A percentile compares a stretch with the other conserved stretches of the same genome.
phyloP scores from a whole-genome alignment of 2,888 invertebrate genomes.

The Argyresthia goedartella region DNA sequence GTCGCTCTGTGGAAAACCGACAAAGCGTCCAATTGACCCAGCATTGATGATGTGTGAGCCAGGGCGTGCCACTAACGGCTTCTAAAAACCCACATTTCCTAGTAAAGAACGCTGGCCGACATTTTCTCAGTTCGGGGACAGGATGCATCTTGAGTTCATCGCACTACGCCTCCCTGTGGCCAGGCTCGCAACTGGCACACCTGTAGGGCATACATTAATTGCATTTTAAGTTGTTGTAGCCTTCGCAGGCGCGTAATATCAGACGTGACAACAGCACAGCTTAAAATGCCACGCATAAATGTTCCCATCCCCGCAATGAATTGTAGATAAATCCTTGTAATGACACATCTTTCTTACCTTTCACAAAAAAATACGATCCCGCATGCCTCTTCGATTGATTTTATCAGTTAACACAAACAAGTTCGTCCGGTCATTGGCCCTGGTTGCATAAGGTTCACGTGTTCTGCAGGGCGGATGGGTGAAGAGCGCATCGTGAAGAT shows the following conservation, averaged over 20 bases:
- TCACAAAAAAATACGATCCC: slow-evolving; percentile 33
- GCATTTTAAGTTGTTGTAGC: not conserved
- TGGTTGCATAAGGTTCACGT: slow-evolving; percentile 48
- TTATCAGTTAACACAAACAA: slow-evolving; percentile 38
- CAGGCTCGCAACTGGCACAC: not conserved
- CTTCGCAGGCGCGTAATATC: not conserved
- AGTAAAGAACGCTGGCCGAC: slow-evolving; percentile 52
- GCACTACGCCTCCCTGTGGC: not conserved
- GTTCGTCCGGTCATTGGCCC: slow-evolving; percentile 46
- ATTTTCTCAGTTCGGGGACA: slow-evolving; percentile 47
- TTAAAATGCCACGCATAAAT: too few relatives aligned
- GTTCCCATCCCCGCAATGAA: not conserved
- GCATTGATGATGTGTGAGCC: slow-evolving; percentile 40
- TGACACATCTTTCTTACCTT: slow-evolving; percentile 22
- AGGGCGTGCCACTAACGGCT: slow-evolving; percentile 51
- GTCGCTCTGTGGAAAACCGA: slow-evolving; percentile 27
- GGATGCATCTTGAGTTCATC: slow-evolving; percentile 31
- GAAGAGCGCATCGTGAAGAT: slow-evolving; percentile 21
- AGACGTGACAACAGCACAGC: too few relatives aligned
- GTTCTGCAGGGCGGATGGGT: slow-evolving; percentile 42
- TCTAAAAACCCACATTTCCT: slow-evolving; percentile 63
- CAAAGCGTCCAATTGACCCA: slow-evolving; percentile 45
- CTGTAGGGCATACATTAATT: not conserved
- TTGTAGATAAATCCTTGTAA: slow-evolving; percentile 14
- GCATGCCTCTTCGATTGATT: slow-evolving; percentile 22